Evolutionary conservation across 2,888 invertebrate genomes (phyloP).

Genomic region (Drosophila fulvimacula): DNA sequence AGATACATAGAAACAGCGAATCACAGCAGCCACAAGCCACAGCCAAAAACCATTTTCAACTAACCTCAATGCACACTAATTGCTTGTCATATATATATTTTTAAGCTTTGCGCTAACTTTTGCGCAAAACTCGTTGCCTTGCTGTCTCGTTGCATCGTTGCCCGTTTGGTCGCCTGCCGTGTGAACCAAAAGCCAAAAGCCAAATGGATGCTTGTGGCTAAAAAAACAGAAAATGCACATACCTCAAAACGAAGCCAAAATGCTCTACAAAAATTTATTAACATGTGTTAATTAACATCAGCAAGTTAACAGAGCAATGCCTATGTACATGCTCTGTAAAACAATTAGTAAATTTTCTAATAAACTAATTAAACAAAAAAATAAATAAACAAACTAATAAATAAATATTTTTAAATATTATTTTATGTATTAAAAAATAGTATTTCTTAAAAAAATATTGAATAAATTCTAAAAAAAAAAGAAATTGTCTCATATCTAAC

Average conservation of each 20-base stretch:
- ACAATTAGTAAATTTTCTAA: too few relatives aligned
- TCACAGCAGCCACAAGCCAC: slow-evolving; percentile 43
- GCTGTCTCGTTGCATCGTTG: slow-evolving; percentile 19
- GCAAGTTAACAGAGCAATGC: too few relatives aligned
- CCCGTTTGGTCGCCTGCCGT: slow-evolving; percentile 66
- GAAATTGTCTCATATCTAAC: too few relatives aligned
- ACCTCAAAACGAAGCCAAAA: slow-evolving; percentile 16
- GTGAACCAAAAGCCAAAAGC: slow-evolving; percentile 78
- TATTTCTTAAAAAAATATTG: background rate
- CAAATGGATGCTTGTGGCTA: slow-evolving; percentile 69
- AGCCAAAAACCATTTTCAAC: slow-evolving; percentile 70
- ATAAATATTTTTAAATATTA: background rate
- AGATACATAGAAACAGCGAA: slow-evolving; percentile 18
- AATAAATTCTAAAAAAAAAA: background rate
- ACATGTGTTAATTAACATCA: background rate
- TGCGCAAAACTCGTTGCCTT: slow-evolving; percentile 67
- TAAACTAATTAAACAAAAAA: too few relatives aligned
- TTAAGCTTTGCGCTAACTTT: slow-evolving; percentile 66
- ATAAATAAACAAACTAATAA: too few relatives aligned
- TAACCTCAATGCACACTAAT: slow-evolving; percentile 80
- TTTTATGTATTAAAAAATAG: background rate
- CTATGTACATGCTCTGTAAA: too few relatives aligned
- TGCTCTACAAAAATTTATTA: slow-evolving; percentile 32
- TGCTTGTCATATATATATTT: slow-evolving; percentile 72
- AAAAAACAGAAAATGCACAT: slow-evolving; percentile 10